These are phyloP conservation scores for Sebastolobus altivelis DNA, from an alignment of 2,797 vertebrate genomes.

Conservation along the genomic window DNA sequence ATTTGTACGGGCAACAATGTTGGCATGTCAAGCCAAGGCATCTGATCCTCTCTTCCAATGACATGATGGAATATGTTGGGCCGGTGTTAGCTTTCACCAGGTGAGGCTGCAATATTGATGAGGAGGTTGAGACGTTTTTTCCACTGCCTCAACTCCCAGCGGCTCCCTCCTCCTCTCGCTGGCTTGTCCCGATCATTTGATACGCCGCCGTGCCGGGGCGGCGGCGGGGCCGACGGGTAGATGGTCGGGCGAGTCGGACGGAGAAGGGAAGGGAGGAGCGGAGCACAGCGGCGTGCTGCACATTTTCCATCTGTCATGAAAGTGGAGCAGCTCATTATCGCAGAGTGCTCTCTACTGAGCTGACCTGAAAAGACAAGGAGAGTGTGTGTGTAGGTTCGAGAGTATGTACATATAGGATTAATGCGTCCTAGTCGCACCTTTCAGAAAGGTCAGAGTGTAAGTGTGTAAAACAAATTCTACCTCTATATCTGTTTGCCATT, in stretches of 20 bases:
- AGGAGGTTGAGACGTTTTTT: constrained; percentile 90
- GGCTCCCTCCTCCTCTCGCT: constrained; percentile 81
- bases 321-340: constrained; percentile 87
- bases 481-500: not conserved
- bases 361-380: constrained; percentile 80
- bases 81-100: constrained; percentile 91
- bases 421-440: constrained; percentile 30
- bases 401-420: constrained; percentile 47
- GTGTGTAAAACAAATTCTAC: not conserved
- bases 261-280: constrained; percentile 67
- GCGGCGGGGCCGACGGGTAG: constrained; percentile 44
- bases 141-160: constrained; percentile 87
- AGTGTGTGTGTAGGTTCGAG: constrained; percentile 35
- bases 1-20: constrained; percentile 87
- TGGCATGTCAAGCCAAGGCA: constrained; percentile 90
- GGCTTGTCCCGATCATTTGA: constrained; percentile 86
- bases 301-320: constrained; percentile 89
- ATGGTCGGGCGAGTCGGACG: constrained; percentile 33
- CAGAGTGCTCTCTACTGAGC: constrained; percentile 81
- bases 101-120: constrained; percentile 95
- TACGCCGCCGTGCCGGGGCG: constrained; percentile 57
- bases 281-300: constrained; percentile 59
- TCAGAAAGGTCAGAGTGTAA: not conserved
- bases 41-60: constrained; percentile 87
- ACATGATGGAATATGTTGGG: constrained; percentile 93